phyloP scores from a whole-genome alignment of 2,113 vertebrate species.

The Candoia aspera region DNA sequence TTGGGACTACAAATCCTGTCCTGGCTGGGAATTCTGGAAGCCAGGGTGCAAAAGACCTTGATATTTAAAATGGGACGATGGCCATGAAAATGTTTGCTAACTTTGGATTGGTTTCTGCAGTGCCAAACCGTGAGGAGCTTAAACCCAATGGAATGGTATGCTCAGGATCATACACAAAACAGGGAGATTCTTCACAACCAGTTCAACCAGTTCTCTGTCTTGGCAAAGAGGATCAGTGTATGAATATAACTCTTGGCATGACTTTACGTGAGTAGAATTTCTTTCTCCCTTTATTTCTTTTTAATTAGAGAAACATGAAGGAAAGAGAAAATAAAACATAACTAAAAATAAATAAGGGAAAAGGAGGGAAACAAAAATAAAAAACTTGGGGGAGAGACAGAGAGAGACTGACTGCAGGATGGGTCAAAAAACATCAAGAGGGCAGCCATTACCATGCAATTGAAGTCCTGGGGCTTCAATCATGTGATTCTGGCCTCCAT shows the following conservation, averaged over 20 bases:
- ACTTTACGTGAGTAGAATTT: not conserved
- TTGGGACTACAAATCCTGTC: not conserved
- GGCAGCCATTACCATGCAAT: too few species aligned
- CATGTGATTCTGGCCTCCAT: too few species aligned
- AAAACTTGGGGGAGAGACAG: too few species aligned
- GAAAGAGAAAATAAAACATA: too few species aligned
- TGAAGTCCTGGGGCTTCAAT: too few species aligned
- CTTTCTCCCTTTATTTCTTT: too few species aligned
- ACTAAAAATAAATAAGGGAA: too few species aligned
- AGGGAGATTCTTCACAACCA: not conserved
- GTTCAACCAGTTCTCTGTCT: not conserved
- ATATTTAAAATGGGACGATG: not conserved
- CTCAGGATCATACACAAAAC: not conserved
- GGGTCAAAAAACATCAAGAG: too few species aligned
- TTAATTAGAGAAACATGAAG: too few species aligned
- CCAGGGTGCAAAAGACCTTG: not conserved
- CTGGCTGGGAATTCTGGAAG: not conserved
- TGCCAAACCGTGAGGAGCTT: not conserved
- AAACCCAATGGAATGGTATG: not conserved
- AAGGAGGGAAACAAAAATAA: too few species aligned
- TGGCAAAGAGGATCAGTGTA: not conserved
- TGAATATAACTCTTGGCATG: fast-evolving
- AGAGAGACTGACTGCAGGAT: too few species aligned
- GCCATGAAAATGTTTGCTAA: not conserved
- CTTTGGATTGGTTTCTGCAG: not conserved